Base-by-base conservation (phyloP, 1,140 invertebrate species). In the Liolophura sinensis region DNA sequence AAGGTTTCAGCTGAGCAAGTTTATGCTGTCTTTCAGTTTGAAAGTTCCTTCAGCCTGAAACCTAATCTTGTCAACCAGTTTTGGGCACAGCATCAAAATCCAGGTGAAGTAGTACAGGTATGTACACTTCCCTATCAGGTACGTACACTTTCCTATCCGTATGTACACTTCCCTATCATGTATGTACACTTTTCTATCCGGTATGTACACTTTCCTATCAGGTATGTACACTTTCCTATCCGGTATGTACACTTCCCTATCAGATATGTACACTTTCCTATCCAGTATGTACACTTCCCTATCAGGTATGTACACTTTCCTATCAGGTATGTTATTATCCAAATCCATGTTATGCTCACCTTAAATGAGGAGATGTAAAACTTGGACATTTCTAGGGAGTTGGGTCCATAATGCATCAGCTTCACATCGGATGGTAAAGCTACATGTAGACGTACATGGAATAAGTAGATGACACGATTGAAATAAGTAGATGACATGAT, bases 21-120 rank as follows among this genome's bases (percentile, higher is more conserved):
- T 40, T 40, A 40, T 40, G 31, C 31, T 40, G 31, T 40, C n/a
- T 78, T 76, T 56, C 73, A 85, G 82, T 85, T 85, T 80, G 82
- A 84, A 66, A 80, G 77, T 56, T 72, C 73, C 1, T 86, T 85
- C 73, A 69, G 71, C 48, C 73, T 79, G 62, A 85, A 85, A 71
- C 81, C 84, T n/a, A 73, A 73, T 49, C 60, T 80, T 46, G 79
- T 79, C 65, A 84, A 85, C 69, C 84, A 84, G 65, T 85, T 85
- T 71, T 77, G 79, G 71, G 61, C 68, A 7, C 70, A 57, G 24
- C 70, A 82, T 62, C 14, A 55, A 49, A 57, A 78, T 61, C 27
- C 71, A 1, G 47, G 67, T 40, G 25, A 65, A 51, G 76, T 82
- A 12, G 62, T 75, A 59, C 24, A 80, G 67, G 80, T 83, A 68